Base-by-base conservation (phyloP, 2,797 vertebrate genomes). In the Syngnathus acus region DNA sequence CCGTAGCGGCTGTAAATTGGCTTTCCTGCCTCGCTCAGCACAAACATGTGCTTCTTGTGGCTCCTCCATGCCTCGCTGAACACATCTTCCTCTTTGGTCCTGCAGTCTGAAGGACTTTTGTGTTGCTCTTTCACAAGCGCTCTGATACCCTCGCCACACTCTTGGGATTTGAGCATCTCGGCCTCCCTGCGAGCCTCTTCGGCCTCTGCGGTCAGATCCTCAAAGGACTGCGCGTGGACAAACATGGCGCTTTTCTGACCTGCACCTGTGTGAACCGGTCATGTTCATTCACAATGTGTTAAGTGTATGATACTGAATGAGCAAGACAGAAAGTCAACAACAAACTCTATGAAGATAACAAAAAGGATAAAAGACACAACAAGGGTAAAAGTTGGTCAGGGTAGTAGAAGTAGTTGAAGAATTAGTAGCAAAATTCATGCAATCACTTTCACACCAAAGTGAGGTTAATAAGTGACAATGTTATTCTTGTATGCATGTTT, bases 1-100 rank as follows among this genome's bases (percentile, higher is more conserved):
- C 94, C 95, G 0, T 99, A 97, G 70, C 97, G 95, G 7, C 93
- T 95, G 75, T 99, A 99, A 76, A 99, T 97, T 0, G 96, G 97
- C 83, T 99, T 99, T 55, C 97, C 97, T 0, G 97, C 97, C 73
- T 99, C 96, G 0, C 96, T 99, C 74, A 99, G 86, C 73, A 99
- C 95, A 3, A 99, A 99, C 72, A 99, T 87, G 0, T 99, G 97
- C 80, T 99, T 99, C 68, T 89, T 92, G 83, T 95, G 96, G 71
- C 84, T 91, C 53, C 95, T 92, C 97, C 97, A 99, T 0, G 90
- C 83, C 0, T 97, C 95, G 0, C 91, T 89, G 14, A 88, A 91
- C 45, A 95, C 89, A 0, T 95, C 95, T 62, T 98, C 95, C 32
- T 93, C 93, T 69, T 93, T 94, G 14, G 87, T 89, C 68, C 81